Percentiles rank a stretch among this genome's conserved stretches.
Evolutionary conservation across 2,797 vertebrate genomes (phyloP).

Genomic region (Heterohyrax brucei): DNA sequence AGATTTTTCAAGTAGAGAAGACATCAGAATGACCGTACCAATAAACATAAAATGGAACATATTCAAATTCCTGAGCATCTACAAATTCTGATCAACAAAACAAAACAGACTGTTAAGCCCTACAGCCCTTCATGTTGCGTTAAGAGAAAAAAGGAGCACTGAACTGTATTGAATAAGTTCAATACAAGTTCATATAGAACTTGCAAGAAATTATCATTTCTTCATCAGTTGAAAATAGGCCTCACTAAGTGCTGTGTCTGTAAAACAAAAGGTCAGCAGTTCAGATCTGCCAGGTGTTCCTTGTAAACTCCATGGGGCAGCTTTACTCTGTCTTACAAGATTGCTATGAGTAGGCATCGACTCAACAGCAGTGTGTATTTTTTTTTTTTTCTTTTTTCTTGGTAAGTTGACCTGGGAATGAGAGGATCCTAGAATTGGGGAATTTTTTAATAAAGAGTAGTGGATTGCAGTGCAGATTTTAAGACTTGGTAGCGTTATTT

Average conservation of each 20-base stretch:
- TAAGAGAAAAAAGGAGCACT: conserved; percentile 25
- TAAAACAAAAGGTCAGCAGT: no score
- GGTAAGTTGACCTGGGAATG: not conserved
- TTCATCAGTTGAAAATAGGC: not conserved
- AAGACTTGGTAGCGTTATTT: not conserved
- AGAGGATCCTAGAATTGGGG: not conserved
- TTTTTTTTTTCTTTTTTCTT: no score
- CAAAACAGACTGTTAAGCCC: not conserved
- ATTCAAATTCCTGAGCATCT: not conserved
- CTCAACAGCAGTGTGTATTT: no score
- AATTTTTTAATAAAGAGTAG: not conserved
- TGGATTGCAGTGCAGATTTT: not conserved
- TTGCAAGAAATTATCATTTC: not conserved
- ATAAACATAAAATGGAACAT: not conserved
- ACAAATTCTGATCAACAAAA: not conserved
- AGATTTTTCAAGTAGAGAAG: not conserved
- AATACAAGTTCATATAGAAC: no score
- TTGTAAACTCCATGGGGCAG: no score
- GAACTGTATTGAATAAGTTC: not conserved
- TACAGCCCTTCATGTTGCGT: not conserved
- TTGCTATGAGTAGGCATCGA: no score
- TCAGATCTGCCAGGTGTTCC: no score
- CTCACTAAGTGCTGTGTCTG: not conserved
- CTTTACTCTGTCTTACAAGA: no score
- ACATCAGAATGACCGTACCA: not conserved